Evolutionary conservation across 2,888 invertebrate species (phyloP), one percentile per base, ranked within the genome.

Genomic region (Anorthoa munda): DNA sequence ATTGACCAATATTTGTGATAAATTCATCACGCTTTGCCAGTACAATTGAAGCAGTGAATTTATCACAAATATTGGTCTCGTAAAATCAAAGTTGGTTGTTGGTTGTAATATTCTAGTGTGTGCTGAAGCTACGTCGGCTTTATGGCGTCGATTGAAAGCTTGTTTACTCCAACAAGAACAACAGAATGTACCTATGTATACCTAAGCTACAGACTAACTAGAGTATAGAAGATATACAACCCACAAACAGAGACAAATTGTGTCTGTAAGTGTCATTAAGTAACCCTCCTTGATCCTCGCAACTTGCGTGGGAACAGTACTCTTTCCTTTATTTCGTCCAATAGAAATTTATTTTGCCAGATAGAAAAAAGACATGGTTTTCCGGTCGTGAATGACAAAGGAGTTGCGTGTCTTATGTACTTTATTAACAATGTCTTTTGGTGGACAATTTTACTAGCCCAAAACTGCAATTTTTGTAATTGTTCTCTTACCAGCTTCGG

Each of bases 261-360:
- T 73, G 72, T 58, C 72, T 76, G 74, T 68, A 81, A 81, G 77
- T 77, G 66, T 77, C 81, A 75, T 85, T 85, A 72, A 85, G 60
- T 79, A 79, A 84, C 81, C 77, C 77, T 82, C 67, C 75, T 72
- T 75, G 83, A 83, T 85, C 73, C 68, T 63, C 45, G 39, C 73
- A 83, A 83, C 55, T 80, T 83, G 73, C 84, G 86, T 85, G 83
- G 77, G 86, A 85, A 81, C 66, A 56, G 53, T 48, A 63, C 50
- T 59, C 63, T 64, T 81, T 74, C 60, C 76, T 72, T 79, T 23
- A 81, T 77, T 83, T 63, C 51, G 48, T 64, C 51, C 61, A 70
- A 82, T 64, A 72, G 50, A 76, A 53, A 71, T 81, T 69, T 63
- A 78, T 75, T 67, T 67, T 68, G 56, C 50, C 59, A 53, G 18